Evolutionary conservation across 1,140 invertebrate species (phyloP), one percentile per base, ranked within the genome.

Genomic region (Cyrtorhinus lividipennis): DNA sequence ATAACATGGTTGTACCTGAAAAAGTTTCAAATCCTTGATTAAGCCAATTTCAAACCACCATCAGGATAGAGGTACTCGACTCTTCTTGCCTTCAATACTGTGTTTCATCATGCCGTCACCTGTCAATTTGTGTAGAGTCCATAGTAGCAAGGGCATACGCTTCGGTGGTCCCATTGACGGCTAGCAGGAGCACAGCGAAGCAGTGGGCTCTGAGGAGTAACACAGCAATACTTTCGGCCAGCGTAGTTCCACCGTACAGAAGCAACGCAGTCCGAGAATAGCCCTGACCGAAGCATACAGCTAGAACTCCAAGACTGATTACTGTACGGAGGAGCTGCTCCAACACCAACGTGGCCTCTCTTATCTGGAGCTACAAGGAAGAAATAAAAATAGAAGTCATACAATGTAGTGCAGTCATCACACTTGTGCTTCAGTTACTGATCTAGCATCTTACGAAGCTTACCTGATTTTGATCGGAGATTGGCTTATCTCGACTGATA

Each of bases 81-180:
- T n/a, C n/a, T n/a, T n/a, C n/a, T n/a, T n/a, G n/a, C n/a, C n/a
- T n/a, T n/a, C n/a, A n/a, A n/a, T n/a, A n/a, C n/a, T n/a, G n/a
- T n/a, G n/a, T n/a, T n/a, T n/a, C n/a, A n/a, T n/a, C n/a, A n/a
- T n/a, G n/a, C n/a, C n/a, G 62, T 67, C 67, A 79, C 77, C 78
- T 84, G 68, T 95, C 87, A 56, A 98, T 80, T 69, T 95, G 85
- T 26, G 78, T 71, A 72, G 88, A 87, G 66, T 86, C 88, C 83
- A 97, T 97, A n/a, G 90, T 89, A 38, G 95, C 93, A 79, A 95
- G 92, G 60, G 90, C 87, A 73, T 95, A 99, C 69, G 90, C 91
- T 75, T 99, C 95, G 48, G 92, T 95, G 13, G 95, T 87, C 13
- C 95, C 95, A 78, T 98, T 99, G 23, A 98, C 75, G 13, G 92